These are phyloP conservation scores for Sycophila texana DNA, from an alignment of 2,888 invertebrate species.

Conservation along the genomic window DNA sequence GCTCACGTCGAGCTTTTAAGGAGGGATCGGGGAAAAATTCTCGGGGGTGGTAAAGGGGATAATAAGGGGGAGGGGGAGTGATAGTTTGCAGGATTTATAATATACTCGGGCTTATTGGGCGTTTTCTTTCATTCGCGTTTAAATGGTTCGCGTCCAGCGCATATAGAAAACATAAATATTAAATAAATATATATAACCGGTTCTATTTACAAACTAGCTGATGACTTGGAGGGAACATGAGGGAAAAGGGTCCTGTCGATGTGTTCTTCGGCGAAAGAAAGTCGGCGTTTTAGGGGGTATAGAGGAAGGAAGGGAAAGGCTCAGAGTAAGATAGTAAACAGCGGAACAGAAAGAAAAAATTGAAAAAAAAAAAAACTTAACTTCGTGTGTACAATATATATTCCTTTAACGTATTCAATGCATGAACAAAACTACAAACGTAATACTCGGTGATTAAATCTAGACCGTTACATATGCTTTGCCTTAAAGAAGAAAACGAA, in stretches of 20 bases:
- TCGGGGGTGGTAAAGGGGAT: constrained; percentile 17
- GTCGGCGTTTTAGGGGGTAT: no score
- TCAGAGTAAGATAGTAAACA: not conserved
- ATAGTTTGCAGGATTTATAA: constrained; percentile 41
- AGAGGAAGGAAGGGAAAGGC: not conserved
- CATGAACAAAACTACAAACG: constrained; percentile 11
- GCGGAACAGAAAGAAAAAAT: constrained; percentile 1
- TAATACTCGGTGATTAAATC: constrained; percentile 51
- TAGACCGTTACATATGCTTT: not conserved
- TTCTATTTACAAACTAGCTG: constrained; percentile 64
- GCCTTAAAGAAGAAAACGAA: constrained; percentile 25
- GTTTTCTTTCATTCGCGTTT: constrained; percentile 34
- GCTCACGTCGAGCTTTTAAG: constrained; percentile 5
- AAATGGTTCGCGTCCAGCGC: constrained; percentile 71
- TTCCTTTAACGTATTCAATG: not conserved
- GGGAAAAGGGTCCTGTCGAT: constrained; percentile 40
- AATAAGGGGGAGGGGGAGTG: constrained; percentile 4
- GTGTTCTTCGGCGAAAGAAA: constrained; percentile 36
- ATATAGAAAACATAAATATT: constrained; percentile 71
- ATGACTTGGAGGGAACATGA: constrained; percentile 41
- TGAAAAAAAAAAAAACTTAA: constrained; percentile 15
- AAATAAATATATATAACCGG: constrained; percentile 70
- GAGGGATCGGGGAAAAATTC: no score
- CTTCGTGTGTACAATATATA: not conserved
- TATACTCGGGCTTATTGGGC: constrained; percentile 44